These are phyloP conservation scores for Sebastolobus altivelis DNA, from an alignment of 2,797 vertebrate genomes.

Conservation along the genomic window DNA sequence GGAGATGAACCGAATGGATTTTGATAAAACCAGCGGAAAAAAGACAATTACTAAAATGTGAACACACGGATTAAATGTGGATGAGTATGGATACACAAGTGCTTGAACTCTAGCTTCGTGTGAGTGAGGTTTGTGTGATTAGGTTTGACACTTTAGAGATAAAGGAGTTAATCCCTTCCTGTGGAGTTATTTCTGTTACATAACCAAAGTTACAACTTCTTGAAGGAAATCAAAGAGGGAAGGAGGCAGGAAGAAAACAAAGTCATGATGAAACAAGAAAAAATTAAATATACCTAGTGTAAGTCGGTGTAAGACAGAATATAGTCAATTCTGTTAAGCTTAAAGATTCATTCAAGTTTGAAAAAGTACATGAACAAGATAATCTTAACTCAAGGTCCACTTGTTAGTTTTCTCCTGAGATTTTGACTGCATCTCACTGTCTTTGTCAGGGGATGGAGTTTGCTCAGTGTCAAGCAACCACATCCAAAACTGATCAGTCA, in stretches of 20 bases:
- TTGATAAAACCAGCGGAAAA: background rate
- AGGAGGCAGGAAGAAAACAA: background rate
- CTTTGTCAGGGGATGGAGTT: background rate
- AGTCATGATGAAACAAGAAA: background rate
- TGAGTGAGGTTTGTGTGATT: constrained; percentile 57
- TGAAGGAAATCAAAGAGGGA: constrained; percentile 29
- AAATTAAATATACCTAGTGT: background rate
- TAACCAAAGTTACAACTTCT: constrained; percentile 41
- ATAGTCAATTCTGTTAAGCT: background rate
- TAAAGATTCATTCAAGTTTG: background rate
- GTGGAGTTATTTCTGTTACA: constrained; percentile 44
- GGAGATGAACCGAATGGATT: background rate
- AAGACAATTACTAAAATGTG: background rate
- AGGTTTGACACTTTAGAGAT: constrained; percentile 61
- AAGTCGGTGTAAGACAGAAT: background rate
- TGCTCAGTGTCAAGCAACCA: background rate
- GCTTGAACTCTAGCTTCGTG: background rate
- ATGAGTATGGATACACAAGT: background rate
- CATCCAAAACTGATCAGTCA: constrained; percentile 1
- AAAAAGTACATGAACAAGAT: background rate
- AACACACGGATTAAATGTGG: constrained; percentile 2
- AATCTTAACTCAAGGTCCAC: background rate
- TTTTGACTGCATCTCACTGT: background rate
- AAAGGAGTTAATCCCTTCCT: constrained; percentile 73
- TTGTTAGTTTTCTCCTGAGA: background rate